A percentile compares a stretch with the other conserved stretches of the same genome.
Conservation (phyloP, 2,888 invertebrate species). For the Agrochola circellaris region DNA sequence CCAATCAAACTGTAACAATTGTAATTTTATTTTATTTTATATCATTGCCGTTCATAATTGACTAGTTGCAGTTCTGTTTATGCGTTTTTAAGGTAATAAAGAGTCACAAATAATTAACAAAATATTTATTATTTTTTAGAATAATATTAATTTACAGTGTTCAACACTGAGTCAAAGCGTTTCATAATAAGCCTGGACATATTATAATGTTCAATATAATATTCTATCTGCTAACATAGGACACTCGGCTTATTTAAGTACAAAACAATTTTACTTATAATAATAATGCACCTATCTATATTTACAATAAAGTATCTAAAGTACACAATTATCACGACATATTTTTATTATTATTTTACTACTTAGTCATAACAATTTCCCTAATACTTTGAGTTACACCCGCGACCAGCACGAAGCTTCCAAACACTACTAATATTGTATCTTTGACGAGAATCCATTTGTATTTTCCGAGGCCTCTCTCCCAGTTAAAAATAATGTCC, state of each 20-base stretch:
- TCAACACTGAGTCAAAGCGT: constrained; percentile 20
- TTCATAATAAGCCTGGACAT: not conserved
- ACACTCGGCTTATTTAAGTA: constrained; percentile 49
- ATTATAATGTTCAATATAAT: constrained; percentile 11
- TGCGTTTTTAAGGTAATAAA: not conserved
- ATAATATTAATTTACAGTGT: constrained; percentile 30
- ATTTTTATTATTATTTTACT: constrained; percentile 15
- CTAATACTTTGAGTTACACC: constrained; percentile 90
- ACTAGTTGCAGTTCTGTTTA: too few species aligned
- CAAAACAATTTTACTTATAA: constrained; percentile 40
- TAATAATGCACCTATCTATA: constrained; percentile 59
- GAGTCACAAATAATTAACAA: constrained; percentile 23
- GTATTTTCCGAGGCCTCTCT: constrained; percentile 92
- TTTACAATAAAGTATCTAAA: constrained; percentile 54
- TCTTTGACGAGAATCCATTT: constrained; percentile 94
- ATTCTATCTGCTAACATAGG: constrained; percentile 1
- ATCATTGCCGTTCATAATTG: too few species aligned
- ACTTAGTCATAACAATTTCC: constrained; percentile 80
- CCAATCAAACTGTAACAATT: too few species aligned
- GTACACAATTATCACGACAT: constrained; percentile 49
- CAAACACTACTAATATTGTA: constrained; percentile 90
- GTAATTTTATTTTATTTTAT: too few species aligned
- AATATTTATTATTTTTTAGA: constrained; percentile 25
- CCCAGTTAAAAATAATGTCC: constrained; percentile 93
- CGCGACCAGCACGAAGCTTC: constrained; percentile 92